Base-by-base conservation (phyloP, 2,113 vertebrate genomes). In the Brachyhypopomus gauderio region DNA sequence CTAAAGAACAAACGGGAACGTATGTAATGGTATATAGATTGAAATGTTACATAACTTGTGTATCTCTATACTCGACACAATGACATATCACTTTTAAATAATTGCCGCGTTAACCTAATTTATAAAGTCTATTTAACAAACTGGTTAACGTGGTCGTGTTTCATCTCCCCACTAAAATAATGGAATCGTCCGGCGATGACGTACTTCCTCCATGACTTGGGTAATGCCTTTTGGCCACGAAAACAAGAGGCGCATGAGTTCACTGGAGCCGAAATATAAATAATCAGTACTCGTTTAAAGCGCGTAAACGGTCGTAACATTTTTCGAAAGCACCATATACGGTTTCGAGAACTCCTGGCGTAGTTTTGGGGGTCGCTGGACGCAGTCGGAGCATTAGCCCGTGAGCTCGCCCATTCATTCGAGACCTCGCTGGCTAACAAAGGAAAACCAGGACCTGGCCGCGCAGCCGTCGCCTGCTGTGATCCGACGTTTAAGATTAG, bases 201-300 rank as follows among this genome's bases (percentile, higher is more conserved):
- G 91, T 87, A 90, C 20, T 89, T 91, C 90, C 90, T 73, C 30
- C 80, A 85, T 82, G 77, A 80, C 74, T 86, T 67, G 34, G 74
- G 75, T 88, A 62, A 85, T 78, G 86, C 90, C 87, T 91, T 92
- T 89, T 90, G 88, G 87, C 70, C 55, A 52, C n/a, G 30, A 77
- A 70, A 69, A 80, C 67, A 85, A 27, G 72, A 34, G 55, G 58
- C 63, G 78, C 81, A 52, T 56, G 81, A 82, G 73, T 67, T 70
- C 27, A n/a, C 34, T 11, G 1, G 20, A 55, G 38, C 25, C 1
- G 11, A 20, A 5, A 52, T 52, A 27, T 1, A 70, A 34, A 8
- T 70, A 12, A 22, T 70, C 41, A 16, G 6, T n/a, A 0, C 1
- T 41, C 9, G 4, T 41, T 70, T 22, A 11, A 70, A 6, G 69